Evolutionary conservation across 2,888 invertebrate genomes (phyloP).

Genomic region (Ophion slaviceki): DNA sequence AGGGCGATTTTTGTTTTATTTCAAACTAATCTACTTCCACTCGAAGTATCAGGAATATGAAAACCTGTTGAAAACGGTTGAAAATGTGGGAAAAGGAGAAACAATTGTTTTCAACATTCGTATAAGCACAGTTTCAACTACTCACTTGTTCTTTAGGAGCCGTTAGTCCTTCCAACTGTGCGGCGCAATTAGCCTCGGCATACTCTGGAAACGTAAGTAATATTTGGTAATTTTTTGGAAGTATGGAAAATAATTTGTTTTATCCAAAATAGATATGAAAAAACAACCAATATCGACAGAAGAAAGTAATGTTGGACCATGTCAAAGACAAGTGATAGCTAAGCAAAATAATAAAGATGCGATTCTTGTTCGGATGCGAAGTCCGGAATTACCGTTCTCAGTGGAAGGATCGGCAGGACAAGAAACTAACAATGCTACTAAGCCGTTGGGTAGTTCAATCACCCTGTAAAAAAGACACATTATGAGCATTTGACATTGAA

Average conservation of each 20-base stretch:
- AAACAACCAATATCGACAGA: no score
- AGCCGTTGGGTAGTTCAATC: conserved; percentile 2
- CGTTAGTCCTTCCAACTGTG: background rate
- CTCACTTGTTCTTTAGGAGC: background rate
- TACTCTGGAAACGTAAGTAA: background rate
- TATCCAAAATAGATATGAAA: background rate
- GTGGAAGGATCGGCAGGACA: background rate
- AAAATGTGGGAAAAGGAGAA: background rate
- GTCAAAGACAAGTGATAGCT: background rate
- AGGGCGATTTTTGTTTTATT: background rate
- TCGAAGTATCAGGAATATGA: background rate
- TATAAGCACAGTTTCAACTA: background rate
- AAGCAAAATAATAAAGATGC: background rate
- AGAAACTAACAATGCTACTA: conserved; percentile 4
- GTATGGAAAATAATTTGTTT: background rate
- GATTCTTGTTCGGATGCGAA: background rate
- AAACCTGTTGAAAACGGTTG: background rate
- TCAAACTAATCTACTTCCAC: no score
- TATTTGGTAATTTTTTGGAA: background rate
- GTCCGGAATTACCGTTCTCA: background rate
- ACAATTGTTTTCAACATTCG: background rate
- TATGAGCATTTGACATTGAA: background rate
- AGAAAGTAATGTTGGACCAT: background rate
- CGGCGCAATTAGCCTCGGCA: background rate
- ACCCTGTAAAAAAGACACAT: background rate